Conservation (phyloP, 2,113 vertebrate genomes). For the Varanus salvator region DNA sequence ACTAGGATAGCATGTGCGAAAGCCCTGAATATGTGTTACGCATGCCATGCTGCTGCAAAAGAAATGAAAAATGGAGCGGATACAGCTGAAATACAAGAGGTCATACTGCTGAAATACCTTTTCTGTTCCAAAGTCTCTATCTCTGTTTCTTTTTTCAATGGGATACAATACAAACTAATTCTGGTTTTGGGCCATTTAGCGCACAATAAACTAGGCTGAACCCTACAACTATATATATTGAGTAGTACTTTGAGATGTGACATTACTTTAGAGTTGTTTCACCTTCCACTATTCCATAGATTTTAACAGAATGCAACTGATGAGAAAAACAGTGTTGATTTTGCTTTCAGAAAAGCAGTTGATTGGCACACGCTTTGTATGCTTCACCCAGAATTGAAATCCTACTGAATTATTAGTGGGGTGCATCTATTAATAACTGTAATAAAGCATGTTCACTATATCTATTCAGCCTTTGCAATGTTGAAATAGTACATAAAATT, state of each 20-base stretch:
- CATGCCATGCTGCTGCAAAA: conserved; percentile 4
- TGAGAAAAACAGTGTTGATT: conserved; percentile 39
- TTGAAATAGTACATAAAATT: conserved; percentile 54
- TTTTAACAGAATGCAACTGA: conserved; percentile 37
- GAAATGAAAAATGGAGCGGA: conserved; percentile 57
- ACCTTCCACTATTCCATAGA: background rate
- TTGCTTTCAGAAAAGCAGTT: conserved; percentile 35
- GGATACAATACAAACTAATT: conserved; percentile 31
- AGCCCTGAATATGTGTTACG: background rate
- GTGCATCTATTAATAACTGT: conserved; percentile 62
- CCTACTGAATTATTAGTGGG: conserved; percentile 54
- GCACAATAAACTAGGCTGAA: background rate
- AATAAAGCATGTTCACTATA: conserved; percentile 56
- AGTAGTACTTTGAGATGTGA: background rate
- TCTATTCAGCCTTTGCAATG: conserved; percentile 34
- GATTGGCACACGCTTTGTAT: conserved; percentile 40
- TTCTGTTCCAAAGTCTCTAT: conserved; percentile 62
- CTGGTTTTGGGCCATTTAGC: background rate
- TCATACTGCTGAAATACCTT: conserved; percentile 45
- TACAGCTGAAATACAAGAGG: conserved; percentile 44
- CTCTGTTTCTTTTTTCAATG: conserved; percentile 51
- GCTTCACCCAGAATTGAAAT: conserved; percentile 55
- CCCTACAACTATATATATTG: too few species aligned
- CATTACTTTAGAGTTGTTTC: background rate
- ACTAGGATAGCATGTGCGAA: background rate